These are phyloP conservation scores for Oxyteleia sp. DNA, from an alignment of 2,888 invertebrate genomes.

Conservation along the genomic window DNA sequence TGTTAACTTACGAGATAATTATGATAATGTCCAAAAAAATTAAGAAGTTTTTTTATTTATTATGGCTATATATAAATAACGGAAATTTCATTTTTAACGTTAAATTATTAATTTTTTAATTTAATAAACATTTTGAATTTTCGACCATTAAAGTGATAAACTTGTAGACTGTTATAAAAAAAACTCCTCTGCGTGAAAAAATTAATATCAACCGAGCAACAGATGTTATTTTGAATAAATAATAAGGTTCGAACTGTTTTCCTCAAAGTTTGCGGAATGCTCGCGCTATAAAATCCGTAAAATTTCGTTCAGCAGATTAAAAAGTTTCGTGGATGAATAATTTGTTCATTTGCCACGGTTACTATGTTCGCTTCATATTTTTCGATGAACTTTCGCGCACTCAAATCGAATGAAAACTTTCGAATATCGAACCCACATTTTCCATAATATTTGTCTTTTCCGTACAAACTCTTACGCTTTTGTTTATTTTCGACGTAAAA, in stretches of 20 bases:
- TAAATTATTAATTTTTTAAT: too few relatives aligned
- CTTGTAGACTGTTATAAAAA: too few relatives aligned
- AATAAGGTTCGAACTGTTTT: constrained; percentile 17
- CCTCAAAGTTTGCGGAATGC: neutral
- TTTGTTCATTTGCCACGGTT: constrained; percentile 24
- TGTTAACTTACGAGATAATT: too few relatives aligned
- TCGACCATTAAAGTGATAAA: too few relatives aligned
- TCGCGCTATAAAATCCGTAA: constrained; percentile 14
- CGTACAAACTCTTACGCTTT: neutral
- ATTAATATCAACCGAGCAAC: neutral
- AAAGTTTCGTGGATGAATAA: constrained; percentile 46
- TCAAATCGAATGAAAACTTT: constrained; percentile 46
- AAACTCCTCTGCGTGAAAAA: neutral
- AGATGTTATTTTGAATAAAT: neutral
- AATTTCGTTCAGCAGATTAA: constrained; percentile 24
- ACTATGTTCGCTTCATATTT: constrained; percentile 9
- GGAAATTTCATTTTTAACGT: too few relatives aligned
- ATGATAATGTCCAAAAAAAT: too few relatives aligned
- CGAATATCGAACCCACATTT: neutral
- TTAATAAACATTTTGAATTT: too few relatives aligned
- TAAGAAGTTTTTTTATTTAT: too few relatives aligned
- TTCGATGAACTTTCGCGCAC: constrained; percentile 24
- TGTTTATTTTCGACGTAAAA: constrained; percentile 6
- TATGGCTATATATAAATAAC: too few relatives aligned
- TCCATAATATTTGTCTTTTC: constrained; percentile 23